Evolutionary conservation across 2,888 invertebrate genomes (phyloP).

Genomic region (Monopis laevigella): DNA sequence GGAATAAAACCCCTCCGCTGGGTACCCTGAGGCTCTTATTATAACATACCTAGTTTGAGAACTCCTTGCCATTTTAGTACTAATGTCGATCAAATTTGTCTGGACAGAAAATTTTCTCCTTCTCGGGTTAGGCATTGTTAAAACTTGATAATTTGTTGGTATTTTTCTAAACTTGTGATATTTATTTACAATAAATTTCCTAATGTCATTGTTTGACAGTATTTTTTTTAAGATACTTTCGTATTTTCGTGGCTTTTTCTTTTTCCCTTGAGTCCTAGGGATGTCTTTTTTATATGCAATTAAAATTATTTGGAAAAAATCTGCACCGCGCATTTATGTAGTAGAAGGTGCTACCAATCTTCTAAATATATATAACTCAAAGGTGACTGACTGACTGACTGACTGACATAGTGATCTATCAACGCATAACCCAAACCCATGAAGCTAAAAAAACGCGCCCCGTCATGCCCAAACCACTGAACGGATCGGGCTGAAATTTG

Average conservation of each 20-base stretch:
- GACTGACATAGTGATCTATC: too few relatives aligned
- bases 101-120: conserved; percentile 50
- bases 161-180: not conserved
- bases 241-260: not conserved
- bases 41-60: conserved; percentile 32
- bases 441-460: too few relatives aligned
- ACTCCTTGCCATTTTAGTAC: conserved; percentile 25
- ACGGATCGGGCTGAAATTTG: too few relatives aligned
- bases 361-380: too few relatives aligned
- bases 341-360: too few relatives aligned
- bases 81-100: conserved; percentile 27
- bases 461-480: too few relatives aligned
- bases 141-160: not conserved
- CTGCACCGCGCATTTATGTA: too few relatives aligned
- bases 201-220: not conserved
- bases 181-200: not conserved
- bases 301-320: too few relatives aligned
- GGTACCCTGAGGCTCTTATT: too few relatives aligned
- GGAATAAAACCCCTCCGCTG: too few relatives aligned
- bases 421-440: too few relatives aligned
- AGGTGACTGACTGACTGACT: too few relatives aligned
- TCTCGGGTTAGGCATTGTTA: conserved; percentile 48
- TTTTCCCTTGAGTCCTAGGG: not conserved
- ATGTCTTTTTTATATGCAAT: not conserved
- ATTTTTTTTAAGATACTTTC: not conserved